Evolutionary conservation across 2,113 vertebrate species (phyloP).

Genomic region (Pipa parva): DNA sequence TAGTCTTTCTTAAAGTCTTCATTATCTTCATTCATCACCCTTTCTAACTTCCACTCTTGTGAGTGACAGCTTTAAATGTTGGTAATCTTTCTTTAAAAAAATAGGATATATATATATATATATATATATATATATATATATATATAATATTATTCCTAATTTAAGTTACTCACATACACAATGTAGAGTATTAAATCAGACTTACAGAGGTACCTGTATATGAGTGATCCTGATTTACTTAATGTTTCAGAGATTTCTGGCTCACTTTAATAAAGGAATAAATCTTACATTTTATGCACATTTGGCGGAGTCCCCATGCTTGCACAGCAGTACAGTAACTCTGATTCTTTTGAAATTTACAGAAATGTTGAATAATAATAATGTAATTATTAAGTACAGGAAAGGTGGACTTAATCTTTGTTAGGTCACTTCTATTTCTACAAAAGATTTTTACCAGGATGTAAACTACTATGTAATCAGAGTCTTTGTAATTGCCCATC

Average conservation of each 20-base stretch:
- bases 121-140: no score
- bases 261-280: slow-evolving; percentile 30
- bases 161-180: no score
- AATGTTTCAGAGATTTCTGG: not conserved
- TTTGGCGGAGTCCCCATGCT: slow-evolving; percentile 5
- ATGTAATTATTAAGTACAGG: slow-evolving; percentile 43
- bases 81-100: no score
- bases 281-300: slow-evolving; percentile 4
- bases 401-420: slow-evolving; percentile 43
- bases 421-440: slow-evolving; percentile 45
- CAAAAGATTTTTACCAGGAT: slow-evolving; percentile 47
- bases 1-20: no score
- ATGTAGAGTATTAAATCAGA: slow-evolving; percentile 12
- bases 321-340: slow-evolving; percentile 14
- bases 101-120: no score
- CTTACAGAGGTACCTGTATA: slow-evolving; percentile 6
- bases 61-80: no score
- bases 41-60: no score
- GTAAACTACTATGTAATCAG: slow-evolving; percentile 48
- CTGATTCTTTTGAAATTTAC: slow-evolving; percentile 35
- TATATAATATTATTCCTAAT: no score
- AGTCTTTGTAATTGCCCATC: slow-evolving; percentile 50
- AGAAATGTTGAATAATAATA: slow-evolving; percentile 37
- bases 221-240: slow-evolving; percentile 6
- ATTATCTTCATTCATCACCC: no score